A percentile compares a stretch with the other conserved stretches of the same genome.
These are phyloP conservation scores for Chrysotoxum bicinctum DNA, from an alignment of 2,888 invertebrate genomes.

Conservation along the genomic window DNA sequence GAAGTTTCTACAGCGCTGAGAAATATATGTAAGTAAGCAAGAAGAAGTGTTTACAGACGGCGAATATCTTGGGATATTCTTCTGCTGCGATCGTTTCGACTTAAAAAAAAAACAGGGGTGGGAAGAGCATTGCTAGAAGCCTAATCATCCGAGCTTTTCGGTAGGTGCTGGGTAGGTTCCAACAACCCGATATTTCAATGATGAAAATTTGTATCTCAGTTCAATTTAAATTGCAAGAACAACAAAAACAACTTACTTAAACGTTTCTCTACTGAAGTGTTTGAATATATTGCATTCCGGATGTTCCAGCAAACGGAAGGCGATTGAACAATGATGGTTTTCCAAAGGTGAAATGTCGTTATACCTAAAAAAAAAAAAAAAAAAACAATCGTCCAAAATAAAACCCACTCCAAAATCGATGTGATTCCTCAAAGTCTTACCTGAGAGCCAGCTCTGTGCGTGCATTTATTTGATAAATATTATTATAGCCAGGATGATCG, in stretches of 20 bases:
- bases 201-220: too few species aligned
- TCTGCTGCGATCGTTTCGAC: too few species aligned
- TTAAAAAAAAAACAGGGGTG: too few species aligned
- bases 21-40: too few species aligned
- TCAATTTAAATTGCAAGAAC: neutral
- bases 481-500: constrained; percentile 90
- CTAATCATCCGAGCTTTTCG: too few species aligned
- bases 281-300: constrained; percentile 91
- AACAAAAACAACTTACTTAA: constrained; percentile 81
- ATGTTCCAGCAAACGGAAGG: constrained; percentile 90
- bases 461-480: constrained; percentile 92
- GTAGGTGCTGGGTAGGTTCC: too few species aligned
- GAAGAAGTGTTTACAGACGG: too few species aligned
- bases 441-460: constrained; percentile 91
- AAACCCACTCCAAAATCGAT: neutral
- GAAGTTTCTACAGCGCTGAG: too few species aligned
- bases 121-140: too few species aligned
- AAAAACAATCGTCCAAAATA: neutral
- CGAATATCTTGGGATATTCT: too few species aligned
- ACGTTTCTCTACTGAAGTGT: constrained; percentile 85
- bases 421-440: constrained; percentile 73
- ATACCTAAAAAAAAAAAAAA: constrained; percentile 82
- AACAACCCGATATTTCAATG: too few species aligned
- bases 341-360: constrained; percentile 93
- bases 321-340: constrained; percentile 93